These are phyloP conservation scores for Rhegmatorhina hoffmannsi DNA, from an alignment of 2,113 vertebrate species.

Conservation along the genomic window DNA sequence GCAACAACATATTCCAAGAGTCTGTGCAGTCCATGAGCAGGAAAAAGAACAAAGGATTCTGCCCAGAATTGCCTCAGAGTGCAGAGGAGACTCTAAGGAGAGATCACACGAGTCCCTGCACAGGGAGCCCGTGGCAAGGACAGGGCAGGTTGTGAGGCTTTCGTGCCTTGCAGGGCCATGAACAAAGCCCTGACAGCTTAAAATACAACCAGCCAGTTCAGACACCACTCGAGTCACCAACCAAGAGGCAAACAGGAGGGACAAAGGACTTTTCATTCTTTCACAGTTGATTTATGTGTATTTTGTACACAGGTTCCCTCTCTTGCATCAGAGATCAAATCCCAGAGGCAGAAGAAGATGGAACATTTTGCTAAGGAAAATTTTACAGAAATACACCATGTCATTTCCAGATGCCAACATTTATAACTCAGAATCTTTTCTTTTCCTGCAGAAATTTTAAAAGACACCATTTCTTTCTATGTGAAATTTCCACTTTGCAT, in stretches of 20 bases:
- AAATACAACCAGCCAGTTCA: neutral
- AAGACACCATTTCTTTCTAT: neutral
- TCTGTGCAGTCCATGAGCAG: neutral
- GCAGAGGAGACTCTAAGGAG: neutral
- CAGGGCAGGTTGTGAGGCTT: neutral
- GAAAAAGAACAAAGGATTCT: conserved; percentile 14
- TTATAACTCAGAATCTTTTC: neutral
- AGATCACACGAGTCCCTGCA: neutral
- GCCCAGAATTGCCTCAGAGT: neutral
- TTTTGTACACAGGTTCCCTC: neutral
- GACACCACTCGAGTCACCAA: neutral
- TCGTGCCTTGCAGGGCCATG: neutral
- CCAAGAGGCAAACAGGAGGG: neutral
- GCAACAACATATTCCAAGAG: neutral
- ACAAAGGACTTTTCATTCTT: neutral
- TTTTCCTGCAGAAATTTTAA: neutral
- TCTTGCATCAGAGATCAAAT: neutral
- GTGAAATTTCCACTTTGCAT: neutral
- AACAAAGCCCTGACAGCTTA: neutral
- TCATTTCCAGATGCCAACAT: neutral
- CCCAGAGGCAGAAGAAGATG: neutral
- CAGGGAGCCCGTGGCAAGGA: neutral
- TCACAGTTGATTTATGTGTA: neutral
- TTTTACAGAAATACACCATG: neutral
- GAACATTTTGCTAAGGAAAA: neutral